phyloP scores from a whole-genome alignment of 2,797 vertebrate species.

The Spatula versicolor region DNA sequence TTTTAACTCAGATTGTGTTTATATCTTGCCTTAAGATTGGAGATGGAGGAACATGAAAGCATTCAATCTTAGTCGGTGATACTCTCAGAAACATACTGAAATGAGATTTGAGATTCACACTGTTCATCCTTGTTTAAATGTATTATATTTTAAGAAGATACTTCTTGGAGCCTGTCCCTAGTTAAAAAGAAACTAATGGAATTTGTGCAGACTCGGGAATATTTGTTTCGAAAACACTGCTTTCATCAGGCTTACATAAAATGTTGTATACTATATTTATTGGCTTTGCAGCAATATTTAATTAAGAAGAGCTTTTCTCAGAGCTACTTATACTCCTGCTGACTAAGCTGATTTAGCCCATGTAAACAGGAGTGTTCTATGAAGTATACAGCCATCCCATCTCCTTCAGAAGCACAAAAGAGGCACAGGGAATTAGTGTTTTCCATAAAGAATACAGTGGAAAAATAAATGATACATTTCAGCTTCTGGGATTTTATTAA shows the following conservation, averaged over 20 bases:
- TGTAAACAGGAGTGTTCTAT: background rate
- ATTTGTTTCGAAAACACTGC: background rate
- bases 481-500: slow-evolving; percentile 40
- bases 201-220: background rate
- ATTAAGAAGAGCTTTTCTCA: background rate
- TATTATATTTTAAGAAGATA: background rate
- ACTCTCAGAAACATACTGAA: background rate
- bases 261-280: background rate
- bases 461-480: slow-evolving; percentile 33
- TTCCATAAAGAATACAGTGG: background rate
- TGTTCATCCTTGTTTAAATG: background rate
- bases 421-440: background rate
- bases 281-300: background rate
- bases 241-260: background rate
- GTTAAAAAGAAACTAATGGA: background rate
- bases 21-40: background rate
- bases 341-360: background rate
- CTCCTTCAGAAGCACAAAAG: background rate
- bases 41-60: background rate
- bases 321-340: background rate
- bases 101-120: background rate
- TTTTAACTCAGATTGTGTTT: background rate
- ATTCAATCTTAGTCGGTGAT: background rate
- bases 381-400: background rate
- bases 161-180: background rate